Base-by-base conservation (phyloP, 2,888 invertebrate genomes). In the Proisotoma minuta region DNA sequence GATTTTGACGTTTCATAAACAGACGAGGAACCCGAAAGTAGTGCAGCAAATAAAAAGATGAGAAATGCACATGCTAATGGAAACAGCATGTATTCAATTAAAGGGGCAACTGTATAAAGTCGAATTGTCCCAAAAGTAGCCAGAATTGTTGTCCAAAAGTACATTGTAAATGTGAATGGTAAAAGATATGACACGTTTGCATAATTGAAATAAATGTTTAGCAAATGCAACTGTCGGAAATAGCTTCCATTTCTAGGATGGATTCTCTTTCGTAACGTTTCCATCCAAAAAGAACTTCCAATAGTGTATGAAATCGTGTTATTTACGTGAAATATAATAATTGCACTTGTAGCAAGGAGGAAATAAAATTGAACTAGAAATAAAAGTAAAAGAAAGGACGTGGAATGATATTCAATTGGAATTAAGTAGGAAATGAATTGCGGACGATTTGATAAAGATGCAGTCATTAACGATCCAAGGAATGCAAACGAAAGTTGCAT, bases 71-170 rank as follows among this genome's bases (percentile, higher is more conserved):
- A 26, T 2, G 51, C 51, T n/a, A 51, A n/a, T n/a, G 51, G 51
- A n/a, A 51, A 51, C 3, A 51, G n/a, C 27, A 51, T 51, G 28
- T 51, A 51, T 27, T 51, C 51, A 10, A 51, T n/a, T 15, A 51
- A 5, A 3, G 18, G 49, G 8, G 51, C 27, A n/a, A 51, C 28
- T n/a, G 26, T n/a, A n/a, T 51, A n/a, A 10, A 51, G 20, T n/a
- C 51, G 51, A 51, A 51, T 51, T 5, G 51, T 24, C n/a, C 51
- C 10, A 27, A 51, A 24, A 26, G 28, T 15, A n/a, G 27, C 18
- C 8, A 24, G 8, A n/a, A 51, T 26, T 3, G 28, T n/a, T 2
- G 18, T 27, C 2, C 4, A n/a, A n/a, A 51, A 51, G 18, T 15
- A 51, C 51, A 51, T 51, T 3, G 27, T 27, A 2, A 51, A 12